phyloP scores from a whole-genome alignment of 2,113 vertebrate genomes.

The Dicerorhinus sumatrensis region DNA sequence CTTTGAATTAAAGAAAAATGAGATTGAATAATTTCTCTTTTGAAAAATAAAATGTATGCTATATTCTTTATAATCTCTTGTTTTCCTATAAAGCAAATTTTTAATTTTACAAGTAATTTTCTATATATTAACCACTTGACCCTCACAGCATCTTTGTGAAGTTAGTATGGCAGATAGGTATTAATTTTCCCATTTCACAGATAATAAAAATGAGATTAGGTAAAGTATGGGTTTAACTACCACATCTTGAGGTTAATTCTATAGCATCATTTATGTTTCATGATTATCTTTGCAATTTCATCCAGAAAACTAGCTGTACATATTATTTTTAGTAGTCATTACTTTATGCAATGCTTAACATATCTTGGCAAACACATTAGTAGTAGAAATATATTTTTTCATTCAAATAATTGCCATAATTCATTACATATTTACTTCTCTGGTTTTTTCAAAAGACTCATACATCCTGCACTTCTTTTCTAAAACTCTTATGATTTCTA shows the following conservation, averaged over 20 bases:
- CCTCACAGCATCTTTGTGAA: neutral
- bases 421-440: neutral
- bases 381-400: neutral
- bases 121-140: neutral
- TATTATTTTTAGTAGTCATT: neutral
- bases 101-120: neutral
- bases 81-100: neutral
- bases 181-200: neutral
- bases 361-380: neutral
- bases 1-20: neutral
- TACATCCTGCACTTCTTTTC: neutral
- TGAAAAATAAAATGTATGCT: neutral
- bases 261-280: neutral
- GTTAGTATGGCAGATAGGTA: neutral
- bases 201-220: neutral
- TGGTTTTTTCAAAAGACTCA: neutral
- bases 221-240: neutral
- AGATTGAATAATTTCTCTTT: neutral
- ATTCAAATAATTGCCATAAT: neutral
- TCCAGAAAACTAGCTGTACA: neutral
- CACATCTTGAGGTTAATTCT: neutral
- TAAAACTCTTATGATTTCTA: neutral
- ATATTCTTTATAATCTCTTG: neutral
- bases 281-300: neutral
- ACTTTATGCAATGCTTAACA: neutral